Percentiles rank a stretch among this genome's conserved stretches.
These are phyloP conservation scores for Pristionchus maxplancki DNA, from an alignment of 2,888 invertebrate genomes.

Conservation along the genomic window DNA sequence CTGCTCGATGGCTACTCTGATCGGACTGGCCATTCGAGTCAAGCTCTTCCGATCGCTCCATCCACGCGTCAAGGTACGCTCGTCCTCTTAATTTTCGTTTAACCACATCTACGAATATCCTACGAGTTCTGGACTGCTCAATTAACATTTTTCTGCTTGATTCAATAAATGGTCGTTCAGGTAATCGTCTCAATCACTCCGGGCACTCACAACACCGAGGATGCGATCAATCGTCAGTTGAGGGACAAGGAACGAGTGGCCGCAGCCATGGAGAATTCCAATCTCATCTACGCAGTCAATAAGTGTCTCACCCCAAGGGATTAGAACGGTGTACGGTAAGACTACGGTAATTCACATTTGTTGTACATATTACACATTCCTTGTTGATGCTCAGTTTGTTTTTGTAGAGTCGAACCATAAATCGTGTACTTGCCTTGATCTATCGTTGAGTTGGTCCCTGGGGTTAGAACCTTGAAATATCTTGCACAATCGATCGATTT, in stretches of 20 bases:
- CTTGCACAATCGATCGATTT: neutral
- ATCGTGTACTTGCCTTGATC: neutral
- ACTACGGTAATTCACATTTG: neutral
- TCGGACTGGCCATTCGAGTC: slow-evolving; percentile 92
- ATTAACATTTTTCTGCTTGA: neutral
- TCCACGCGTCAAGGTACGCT: slow-evolving; percentile 78
- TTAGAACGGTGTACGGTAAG: neutral
- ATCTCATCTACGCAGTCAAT: slow-evolving; percentile 93
- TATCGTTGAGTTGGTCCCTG: neutral
- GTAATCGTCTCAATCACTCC: slow-evolving; percentile 82
- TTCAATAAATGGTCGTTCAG: no score
- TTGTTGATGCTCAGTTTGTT: slow-evolving; percentile 21
- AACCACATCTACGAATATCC: no score
- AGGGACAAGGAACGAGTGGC: slow-evolving; percentile 96
- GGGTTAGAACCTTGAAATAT: neutral
- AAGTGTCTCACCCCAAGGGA: slow-evolving; percentile 85
- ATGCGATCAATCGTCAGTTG: slow-evolving; percentile 94
- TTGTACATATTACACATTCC: slow-evolving; percentile 41
- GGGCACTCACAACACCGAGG: slow-evolving; percentile 92
- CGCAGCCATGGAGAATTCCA: slow-evolving; percentile 94
- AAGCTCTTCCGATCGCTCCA: slow-evolving; percentile 90
- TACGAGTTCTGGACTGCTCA: no score
- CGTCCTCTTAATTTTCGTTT: no score
- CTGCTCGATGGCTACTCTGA: slow-evolving; percentile 97
- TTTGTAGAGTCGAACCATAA: neutral